Conservation (phyloP, 2,797 vertebrate species). For the Danio jaintianensis region DNA sequence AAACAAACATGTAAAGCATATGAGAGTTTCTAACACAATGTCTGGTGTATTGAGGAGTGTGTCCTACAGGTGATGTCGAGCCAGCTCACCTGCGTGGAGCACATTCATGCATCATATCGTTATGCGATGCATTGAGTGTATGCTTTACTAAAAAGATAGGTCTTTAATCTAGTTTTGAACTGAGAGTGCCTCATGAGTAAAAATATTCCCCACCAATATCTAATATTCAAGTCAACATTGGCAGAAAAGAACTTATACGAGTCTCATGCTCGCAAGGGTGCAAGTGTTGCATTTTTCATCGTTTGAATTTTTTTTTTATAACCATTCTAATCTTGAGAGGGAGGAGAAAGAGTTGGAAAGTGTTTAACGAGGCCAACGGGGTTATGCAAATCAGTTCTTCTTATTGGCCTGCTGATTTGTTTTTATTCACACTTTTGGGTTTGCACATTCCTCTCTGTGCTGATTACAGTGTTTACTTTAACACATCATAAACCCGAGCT, state of each 20-base stretch:
- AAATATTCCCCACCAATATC: neutral
- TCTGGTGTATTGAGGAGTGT: too few relatives aligned
- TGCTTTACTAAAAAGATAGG: too few relatives aligned
- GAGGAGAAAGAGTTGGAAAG: neutral
- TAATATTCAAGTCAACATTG: neutral
- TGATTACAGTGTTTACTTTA: conserved; percentile 12
- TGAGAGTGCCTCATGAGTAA: too few relatives aligned
- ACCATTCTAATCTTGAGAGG: conserved; percentile 21
- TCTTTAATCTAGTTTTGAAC: too few relatives aligned
- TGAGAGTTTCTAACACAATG: too few relatives aligned
- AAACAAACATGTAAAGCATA: too few relatives aligned
- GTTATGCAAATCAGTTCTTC: conserved; percentile 5
- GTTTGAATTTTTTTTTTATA: neutral
- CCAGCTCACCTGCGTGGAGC: too few relatives aligned
- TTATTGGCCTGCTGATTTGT: neutral
- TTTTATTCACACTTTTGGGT: conserved; percentile 24
- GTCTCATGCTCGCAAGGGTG: neutral
- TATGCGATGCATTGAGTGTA: too few relatives aligned
- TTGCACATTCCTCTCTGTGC: conserved; percentile 1
- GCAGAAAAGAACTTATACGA: neutral
- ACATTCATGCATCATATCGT: too few relatives aligned
- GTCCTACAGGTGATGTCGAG: too few relatives aligned
- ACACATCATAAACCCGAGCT: neutral
- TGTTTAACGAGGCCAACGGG: neutral
- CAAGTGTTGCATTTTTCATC: neutral